A percentile compares a stretch with the other conserved stretches of the same genome.
These are phyloP conservation scores for Phataginus tetradactyla DNA, from an alignment of 2,797 vertebrate genomes.

Conservation along the genomic window DNA sequence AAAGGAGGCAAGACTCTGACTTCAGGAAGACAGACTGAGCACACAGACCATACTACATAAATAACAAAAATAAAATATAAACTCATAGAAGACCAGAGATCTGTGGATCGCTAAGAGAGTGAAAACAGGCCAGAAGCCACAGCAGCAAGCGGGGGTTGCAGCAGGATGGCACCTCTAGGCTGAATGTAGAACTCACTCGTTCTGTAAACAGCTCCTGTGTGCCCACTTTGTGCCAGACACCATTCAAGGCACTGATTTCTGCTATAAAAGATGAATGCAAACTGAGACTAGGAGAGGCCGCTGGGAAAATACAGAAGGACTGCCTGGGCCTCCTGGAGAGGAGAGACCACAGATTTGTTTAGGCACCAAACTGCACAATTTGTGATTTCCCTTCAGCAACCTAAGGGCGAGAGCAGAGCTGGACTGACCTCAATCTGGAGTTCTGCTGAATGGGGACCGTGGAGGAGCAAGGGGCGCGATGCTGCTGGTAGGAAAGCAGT, in stretches of 20 bases:
- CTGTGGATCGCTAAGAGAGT: neutral
- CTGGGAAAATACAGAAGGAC: neutral
- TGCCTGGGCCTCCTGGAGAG: neutral
- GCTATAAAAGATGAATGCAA: neutral
- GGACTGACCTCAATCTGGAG: neutral
- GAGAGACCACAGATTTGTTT: fast-evolving
- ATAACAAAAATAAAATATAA: neutral
- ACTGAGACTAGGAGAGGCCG: neutral
- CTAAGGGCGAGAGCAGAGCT: neutral
- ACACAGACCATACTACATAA: neutral
- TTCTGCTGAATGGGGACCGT: neutral
- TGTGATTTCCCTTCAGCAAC: neutral
- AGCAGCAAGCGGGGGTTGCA: neutral
- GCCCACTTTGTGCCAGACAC: neutral
- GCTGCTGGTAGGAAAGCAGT: neutral
- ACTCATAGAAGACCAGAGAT: neutral
- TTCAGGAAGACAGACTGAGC: neutral
- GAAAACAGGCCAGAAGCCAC: neutral
- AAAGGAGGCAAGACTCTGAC: neutral
- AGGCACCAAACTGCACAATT: neutral
- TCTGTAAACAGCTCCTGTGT: fast-evolving
- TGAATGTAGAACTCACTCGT: neutral
- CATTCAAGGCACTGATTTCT: neutral
- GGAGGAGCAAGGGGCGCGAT: neutral
- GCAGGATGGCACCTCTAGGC: neutral